Evolutionary conservation across 2,113 vertebrate species (phyloP).

Genomic region (Grallaria varia): DNA sequence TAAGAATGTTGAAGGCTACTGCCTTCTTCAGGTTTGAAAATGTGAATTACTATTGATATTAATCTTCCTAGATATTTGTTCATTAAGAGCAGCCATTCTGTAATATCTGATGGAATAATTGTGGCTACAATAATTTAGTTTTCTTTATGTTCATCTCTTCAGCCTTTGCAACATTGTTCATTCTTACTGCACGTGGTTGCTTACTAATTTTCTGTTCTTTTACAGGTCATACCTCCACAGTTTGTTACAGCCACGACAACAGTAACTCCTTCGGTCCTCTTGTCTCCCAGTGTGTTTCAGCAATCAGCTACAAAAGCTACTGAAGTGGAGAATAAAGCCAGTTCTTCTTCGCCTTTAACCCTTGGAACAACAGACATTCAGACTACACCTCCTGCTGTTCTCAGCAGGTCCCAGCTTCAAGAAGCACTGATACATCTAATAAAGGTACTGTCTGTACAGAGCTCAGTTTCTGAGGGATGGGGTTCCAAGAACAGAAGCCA

Average conservation of each 20-base stretch:
- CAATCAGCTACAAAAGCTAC: constrained; percentile 78
- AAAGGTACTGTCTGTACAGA: constrained; percentile 80
- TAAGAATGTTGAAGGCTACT: background rate
- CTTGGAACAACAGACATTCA: constrained; percentile 72
- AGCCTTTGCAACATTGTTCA: background rate
- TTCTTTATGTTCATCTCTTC: background rate
- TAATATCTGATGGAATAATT: background rate
- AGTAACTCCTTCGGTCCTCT: constrained; percentile 79
- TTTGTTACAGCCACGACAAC: constrained; percentile 75
- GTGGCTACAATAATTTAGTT: background rate
- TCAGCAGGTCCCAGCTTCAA: constrained; percentile 89
- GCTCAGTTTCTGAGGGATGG: background rate
- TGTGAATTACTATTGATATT: background rate
- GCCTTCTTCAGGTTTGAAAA: background rate
- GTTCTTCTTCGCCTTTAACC: constrained; percentile 72
- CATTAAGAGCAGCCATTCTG: background rate
- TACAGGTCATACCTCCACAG: constrained; percentile 75
- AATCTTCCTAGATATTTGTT: background rate
- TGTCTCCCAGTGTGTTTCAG: constrained; percentile 94
- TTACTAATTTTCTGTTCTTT: background rate
- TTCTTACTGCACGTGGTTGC: background rate
- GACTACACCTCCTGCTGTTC: constrained; percentile 69
- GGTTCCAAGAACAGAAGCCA: background rate
- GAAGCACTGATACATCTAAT: constrained; percentile 92
- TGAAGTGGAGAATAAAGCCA: constrained; percentile 74